phyloP scores from a whole-genome alignment of 2,113 vertebrate species.

The Progne subis region DNA sequence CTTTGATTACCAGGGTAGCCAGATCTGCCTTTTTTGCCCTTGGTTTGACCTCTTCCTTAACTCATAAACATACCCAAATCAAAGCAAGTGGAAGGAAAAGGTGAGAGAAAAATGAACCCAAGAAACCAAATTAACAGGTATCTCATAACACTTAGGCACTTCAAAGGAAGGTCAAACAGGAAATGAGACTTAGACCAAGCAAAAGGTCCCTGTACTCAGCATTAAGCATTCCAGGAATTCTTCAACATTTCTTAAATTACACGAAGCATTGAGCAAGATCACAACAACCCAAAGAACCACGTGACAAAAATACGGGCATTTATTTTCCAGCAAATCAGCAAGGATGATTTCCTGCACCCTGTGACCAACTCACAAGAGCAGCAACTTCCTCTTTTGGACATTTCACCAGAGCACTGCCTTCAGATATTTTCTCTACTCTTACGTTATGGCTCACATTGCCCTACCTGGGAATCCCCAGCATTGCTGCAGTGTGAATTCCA shows the following conservation, averaged over 20 bases:
- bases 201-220: background rate
- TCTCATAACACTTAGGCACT: background rate
- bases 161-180: background rate
- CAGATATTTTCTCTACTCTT: background rate
- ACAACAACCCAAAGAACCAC: background rate
- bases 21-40: background rate
- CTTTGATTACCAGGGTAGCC: background rate
- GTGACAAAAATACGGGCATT: background rate
- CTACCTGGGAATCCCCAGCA: background rate
- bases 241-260: background rate
- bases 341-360: background rate
- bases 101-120: background rate
- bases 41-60: background rate
- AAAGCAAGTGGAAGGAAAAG: background rate
- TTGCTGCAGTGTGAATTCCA: background rate
- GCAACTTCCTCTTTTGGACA: background rate
- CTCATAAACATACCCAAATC: conserved; percentile 22
- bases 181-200: background rate
- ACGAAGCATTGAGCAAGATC: background rate
- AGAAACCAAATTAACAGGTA: conserved; percentile 16
- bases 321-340: background rate
- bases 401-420: background rate
- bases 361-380: background rate
- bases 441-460: background rate
- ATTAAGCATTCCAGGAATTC: background rate